Evolutionary conservation across 2,113 vertebrate genomes (phyloP), one percentile per base, ranked within the genome.

Genomic region (Saccopteryx bilineata): DNA sequence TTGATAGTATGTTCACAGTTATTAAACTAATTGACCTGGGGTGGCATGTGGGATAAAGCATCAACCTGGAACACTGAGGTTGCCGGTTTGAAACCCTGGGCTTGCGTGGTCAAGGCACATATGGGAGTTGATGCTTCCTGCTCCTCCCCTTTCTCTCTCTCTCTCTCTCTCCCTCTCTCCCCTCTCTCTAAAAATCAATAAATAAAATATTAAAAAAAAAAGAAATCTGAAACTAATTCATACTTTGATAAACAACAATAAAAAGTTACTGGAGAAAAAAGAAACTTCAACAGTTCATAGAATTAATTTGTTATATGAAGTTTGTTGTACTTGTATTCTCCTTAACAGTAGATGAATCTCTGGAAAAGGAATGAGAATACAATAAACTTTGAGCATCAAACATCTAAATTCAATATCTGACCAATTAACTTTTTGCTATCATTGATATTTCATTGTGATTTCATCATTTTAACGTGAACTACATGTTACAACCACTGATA

Each of bases 21-120:
- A 81, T 61, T 92, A 91, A 52, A 87, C 28, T 89, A 50, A 68
- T 28, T 56, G n/a, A n/a, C n/a, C n/a, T n/a, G n/a, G n/a, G n/a
- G n/a, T n/a, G n/a, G n/a, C n/a, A n/a, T n/a, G n/a, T n/a, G n/a
- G n/a, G n/a, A n/a, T n/a, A n/a, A n/a, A n/a, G n/a, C n/a, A n/a
- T n/a, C n/a, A n/a, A n/a, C n/a, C n/a, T n/a, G n/a, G n/a, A n/a
- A n/a, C n/a, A n/a, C n/a, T n/a, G n/a, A n/a, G n/a, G n/a, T n/a
- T n/a, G n/a, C n/a, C n/a, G n/a, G n/a, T n/a, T n/a, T n/a, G n/a
- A n/a, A n/a, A n/a, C n/a, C n/a, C n/a, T n/a, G n/a, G n/a, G n/a
- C n/a, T n/a, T n/a, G n/a, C n/a, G n/a, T n/a, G n/a, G n/a, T n/a
- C n/a, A n/a, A n/a, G n/a, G n/a, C n/a, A n/a, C n/a, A n/a, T n/a